Conservation (phyloP, 2,797 vertebrate species). For the Dendrocincla tyrannina region DNA sequence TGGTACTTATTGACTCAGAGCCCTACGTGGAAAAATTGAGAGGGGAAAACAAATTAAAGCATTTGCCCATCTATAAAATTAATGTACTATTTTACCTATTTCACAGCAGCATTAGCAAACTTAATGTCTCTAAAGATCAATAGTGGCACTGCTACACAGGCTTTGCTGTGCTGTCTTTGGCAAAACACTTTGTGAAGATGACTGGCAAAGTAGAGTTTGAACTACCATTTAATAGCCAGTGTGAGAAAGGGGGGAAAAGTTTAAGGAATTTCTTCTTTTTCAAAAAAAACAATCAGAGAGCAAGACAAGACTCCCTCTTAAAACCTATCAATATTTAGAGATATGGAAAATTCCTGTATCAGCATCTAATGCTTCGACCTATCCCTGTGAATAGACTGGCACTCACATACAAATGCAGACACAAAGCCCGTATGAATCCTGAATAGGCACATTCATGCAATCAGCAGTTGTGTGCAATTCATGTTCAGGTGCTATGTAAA, state of each 20-base stretch:
- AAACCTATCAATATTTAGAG: background rate
- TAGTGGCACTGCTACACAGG: background rate
- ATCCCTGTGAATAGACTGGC: background rate
- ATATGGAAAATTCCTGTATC: background rate
- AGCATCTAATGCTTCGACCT: background rate
- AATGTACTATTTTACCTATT: slow-evolving; percentile 41
- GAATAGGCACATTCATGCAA: background rate
- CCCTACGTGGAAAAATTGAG: background rate
- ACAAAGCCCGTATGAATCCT: background rate
- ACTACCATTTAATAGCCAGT: background rate
- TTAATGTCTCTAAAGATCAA: background rate
- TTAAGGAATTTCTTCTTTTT: background rate
- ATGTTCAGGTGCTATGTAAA: background rate
- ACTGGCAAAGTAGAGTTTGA: background rate
- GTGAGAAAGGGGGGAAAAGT: background rate
- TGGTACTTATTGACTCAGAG: background rate
- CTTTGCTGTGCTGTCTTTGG: background rate
- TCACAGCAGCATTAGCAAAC: slow-evolving; percentile 63
- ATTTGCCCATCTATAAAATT: background rate
- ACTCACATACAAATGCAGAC: background rate
- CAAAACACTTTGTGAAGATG: background rate
- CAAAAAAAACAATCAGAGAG: background rate
- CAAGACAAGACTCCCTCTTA: background rate
- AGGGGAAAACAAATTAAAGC: background rate
- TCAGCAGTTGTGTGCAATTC: background rate